Conservation (phyloP, 2,888 invertebrate species). For the Dicyrtomina minuta region DNA sequence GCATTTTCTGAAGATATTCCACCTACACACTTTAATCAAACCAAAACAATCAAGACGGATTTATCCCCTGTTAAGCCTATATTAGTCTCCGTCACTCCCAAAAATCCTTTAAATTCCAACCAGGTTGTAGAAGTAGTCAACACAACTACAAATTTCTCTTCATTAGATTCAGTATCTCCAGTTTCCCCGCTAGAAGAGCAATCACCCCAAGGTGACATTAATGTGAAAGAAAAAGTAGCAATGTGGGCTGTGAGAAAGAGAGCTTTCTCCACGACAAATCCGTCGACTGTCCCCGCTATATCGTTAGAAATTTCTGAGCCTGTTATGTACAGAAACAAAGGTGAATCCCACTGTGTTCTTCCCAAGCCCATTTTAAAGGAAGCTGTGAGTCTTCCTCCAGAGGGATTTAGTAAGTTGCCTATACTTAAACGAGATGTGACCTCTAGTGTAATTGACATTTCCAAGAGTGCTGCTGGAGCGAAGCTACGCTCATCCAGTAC, state of each 20-base stretch:
- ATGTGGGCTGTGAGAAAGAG: slow-evolving; percentile 14
- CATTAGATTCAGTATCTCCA: background rate
- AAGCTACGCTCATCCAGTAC: slow-evolving; percentile 29
- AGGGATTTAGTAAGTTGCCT: slow-evolving; percentile 32
- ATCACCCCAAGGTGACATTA: slow-evolving; percentile 54
- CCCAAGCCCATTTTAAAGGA: slow-evolving; percentile 29
- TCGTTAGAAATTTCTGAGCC: background rate
- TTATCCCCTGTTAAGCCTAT: slow-evolving; percentile 1
- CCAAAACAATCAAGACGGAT: slow-evolving; percentile 52
- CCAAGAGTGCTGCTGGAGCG: slow-evolving; percentile 40
- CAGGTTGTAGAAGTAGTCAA: too few relatives aligned
- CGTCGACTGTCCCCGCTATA: background rate
- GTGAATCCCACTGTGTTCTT: background rate
- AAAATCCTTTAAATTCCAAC: background rate
- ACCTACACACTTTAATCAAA: slow-evolving; percentile 35
- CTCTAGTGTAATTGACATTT: slow-evolving; percentile 45
- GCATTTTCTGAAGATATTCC: slow-evolving; percentile 50
- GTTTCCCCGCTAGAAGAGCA: slow-evolving; percentile 13
- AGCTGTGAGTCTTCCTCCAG: slow-evolving; percentile 32
- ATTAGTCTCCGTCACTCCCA: background rate
- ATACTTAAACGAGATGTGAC: slow-evolving; percentile 43
- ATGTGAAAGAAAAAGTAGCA: slow-evolving; percentile 55
- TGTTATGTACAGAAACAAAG: slow-evolving; percentile 19
- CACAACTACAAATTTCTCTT: background rate
- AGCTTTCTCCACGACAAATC: slow-evolving; percentile 23